Evolutionary conservation across 1,140 invertebrate genomes (phyloP).

Genomic region (Popillia japonica): DNA sequence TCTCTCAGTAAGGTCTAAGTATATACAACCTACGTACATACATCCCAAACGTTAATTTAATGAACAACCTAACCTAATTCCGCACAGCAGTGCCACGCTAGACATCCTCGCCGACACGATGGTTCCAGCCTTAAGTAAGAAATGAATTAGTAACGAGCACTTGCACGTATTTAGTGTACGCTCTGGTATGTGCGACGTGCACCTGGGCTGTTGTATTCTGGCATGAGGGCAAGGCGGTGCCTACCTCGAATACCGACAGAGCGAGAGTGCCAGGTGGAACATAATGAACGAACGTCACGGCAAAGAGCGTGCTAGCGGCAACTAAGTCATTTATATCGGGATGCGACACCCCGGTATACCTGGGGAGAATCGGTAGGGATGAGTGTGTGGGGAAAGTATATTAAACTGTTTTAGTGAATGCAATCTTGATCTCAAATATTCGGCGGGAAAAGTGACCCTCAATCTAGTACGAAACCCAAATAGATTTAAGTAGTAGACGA

Average conservation of each 20-base stretch:
- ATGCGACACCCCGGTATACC: slow-evolving; percentile 9
- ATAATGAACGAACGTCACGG: slow-evolving; percentile 10
- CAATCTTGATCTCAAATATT: no score
- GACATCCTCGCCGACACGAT: not conserved
- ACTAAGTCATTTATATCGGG: not conserved
- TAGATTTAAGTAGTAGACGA: no score
- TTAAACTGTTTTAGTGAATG: no score
- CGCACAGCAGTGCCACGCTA: not conserved
- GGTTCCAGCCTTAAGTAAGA: not conserved
- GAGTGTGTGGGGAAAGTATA: no score
- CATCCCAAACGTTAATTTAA: not conserved
- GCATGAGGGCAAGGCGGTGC: not conserved
- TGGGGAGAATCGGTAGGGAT: no score
- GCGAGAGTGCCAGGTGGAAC: slow-evolving; percentile 1
- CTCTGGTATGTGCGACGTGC: not conserved
- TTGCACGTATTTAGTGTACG: not conserved
- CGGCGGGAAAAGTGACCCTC: no score
- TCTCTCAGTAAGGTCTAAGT: no score
- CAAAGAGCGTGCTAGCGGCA: not conserved
- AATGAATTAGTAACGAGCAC: slow-evolving; percentile 14
- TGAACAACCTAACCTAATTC: slow-evolving; percentile 22
- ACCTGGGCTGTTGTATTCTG: not conserved
- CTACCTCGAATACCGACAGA: not conserved
- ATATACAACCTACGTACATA: no score
- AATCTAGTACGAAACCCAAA: no score